Percentiles rank a stretch among this genome's conserved stretches.
Conservation (phyloP, 2,113 vertebrate species). For the Syrmaticus mikado region DNA sequence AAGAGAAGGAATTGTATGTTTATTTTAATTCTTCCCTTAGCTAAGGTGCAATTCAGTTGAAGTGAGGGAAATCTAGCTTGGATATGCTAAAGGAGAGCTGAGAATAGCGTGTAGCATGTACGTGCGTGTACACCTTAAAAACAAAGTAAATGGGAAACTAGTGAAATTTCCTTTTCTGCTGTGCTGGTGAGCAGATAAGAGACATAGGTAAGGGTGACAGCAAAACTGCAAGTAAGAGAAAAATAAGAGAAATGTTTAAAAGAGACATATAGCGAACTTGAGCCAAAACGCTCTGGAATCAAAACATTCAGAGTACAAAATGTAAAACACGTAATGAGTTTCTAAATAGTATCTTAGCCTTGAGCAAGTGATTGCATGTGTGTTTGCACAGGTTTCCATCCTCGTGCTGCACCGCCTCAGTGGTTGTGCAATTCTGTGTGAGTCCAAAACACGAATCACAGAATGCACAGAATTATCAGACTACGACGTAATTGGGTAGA, state of each 20-base stretch:
- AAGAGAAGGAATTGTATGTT: neutral
- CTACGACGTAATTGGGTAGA: neutral
- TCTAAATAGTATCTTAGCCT: neutral
- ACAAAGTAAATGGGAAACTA: neutral
- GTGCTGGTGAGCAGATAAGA: neutral
- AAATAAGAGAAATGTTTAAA: neutral
- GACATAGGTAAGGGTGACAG: neutral
- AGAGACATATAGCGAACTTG: accelerated
- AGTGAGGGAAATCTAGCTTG: neutral
- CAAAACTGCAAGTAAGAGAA: neutral
- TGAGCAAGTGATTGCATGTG: neutral
- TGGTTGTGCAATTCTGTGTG: accelerated
- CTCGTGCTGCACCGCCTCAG: neutral
- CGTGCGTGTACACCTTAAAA: neutral
- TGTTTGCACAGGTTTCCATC: neutral
- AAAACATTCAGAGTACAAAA: neutral
- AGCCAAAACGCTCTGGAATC: neutral
- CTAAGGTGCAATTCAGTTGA: neutral
- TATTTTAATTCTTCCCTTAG: conserved; percentile 30
- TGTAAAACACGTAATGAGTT: neutral
- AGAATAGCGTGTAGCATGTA: neutral
- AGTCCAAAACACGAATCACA: neutral
- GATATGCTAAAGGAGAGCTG: neutral
- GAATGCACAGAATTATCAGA: neutral
- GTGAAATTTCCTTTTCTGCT: neutral